A percentile compares a stretch with the other conserved stretches of the same genome.
Evolutionary conservation across 1,140 invertebrate species (phyloP).

Genomic region (Wiebesia pumilae): DNA sequence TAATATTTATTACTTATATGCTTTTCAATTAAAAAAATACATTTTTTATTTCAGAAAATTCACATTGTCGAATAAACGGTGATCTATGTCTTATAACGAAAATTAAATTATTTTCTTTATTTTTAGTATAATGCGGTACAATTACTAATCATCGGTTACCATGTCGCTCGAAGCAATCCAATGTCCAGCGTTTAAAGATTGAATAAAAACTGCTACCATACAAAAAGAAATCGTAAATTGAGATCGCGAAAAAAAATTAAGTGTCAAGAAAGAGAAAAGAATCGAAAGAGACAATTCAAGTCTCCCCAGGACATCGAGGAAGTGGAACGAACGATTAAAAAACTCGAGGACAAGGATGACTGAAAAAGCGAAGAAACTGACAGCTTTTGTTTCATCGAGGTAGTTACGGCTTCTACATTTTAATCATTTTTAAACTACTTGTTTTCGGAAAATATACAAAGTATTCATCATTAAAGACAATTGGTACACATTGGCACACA

Average conservation of each 20-base stretch:
- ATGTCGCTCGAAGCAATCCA: not conserved
- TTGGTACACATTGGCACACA: no score
- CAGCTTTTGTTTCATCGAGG: not conserved
- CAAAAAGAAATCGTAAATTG: constrained; percentile 12
- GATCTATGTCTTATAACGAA: not conserved
- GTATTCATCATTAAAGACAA: no score
- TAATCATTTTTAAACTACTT: not conserved
- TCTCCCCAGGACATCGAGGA: constrained; percentile 1
- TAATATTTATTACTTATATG: no score
- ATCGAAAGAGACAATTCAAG: not conserved
- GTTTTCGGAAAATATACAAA: not conserved
- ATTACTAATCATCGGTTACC: not conserved
- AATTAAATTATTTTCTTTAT: not conserved
- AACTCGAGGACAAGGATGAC: constrained; percentile 18
- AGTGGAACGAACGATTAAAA: constrained; percentile 19
- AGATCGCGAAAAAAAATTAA: not conserved
- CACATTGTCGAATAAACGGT: not conserved
- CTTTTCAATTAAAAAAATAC: not conserved
- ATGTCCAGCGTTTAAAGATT: not conserved
- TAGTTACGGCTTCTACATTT: not conserved
- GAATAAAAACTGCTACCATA: not conserved
- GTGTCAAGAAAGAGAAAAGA: not conserved
- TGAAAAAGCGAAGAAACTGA: not conserved
- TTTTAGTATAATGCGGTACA: not conserved
- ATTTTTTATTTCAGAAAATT: not conserved